Conservation (phyloP, 1,140 invertebrate species). For the Drosophila nigromelanica region DNA sequence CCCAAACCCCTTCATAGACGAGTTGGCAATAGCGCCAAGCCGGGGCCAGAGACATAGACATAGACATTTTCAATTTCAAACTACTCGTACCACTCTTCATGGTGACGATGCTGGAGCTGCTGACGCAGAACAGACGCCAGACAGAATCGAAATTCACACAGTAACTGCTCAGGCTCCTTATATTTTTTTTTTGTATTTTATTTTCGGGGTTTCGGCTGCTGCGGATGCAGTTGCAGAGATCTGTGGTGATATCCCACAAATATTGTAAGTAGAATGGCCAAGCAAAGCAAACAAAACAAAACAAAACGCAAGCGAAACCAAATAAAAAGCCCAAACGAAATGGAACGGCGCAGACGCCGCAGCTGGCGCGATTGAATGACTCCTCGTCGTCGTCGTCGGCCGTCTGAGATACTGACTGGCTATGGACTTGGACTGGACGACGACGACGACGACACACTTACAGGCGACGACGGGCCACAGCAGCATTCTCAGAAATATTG, state of each 20-base stretch:
- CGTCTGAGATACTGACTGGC: conserved; percentile 79
- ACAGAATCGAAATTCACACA: conserved; percentile 74
- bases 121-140: conserved; percentile 75
- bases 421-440: conserved; percentile 54
- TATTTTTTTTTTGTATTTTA: conserved; percentile 6
- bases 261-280: conserved; percentile 79
- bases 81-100: conserved; percentile 58
- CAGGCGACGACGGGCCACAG: conserved; percentile 77
- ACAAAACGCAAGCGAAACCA: conserved; percentile 39
- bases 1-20: conserved; percentile 38
- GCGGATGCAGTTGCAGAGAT: conserved; percentile 69
- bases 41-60: conserved; percentile 37
- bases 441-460: conserved; percentile 78
- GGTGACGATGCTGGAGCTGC: conserved; percentile 59
- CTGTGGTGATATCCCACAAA: conserved; percentile 76
- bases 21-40: conserved; percentile 28
- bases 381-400: conserved; percentile 69
- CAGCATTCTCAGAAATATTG: conserved; percentile 84
- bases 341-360: conserved; percentile 73
- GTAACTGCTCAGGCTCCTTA: conserved; percentile 24
- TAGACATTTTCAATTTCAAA: conserved; percentile 73
- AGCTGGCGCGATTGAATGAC: conserved; percentile 80
- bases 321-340: conserved; percentile 47
- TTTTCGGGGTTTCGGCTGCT: conserved; percentile 31
- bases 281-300: conserved; percentile 54